Evolutionary conservation across 2,797 vertebrate species (phyloP), one percentile per base, ranked within the genome.

Genomic region (Smutsia gigantea): DNA sequence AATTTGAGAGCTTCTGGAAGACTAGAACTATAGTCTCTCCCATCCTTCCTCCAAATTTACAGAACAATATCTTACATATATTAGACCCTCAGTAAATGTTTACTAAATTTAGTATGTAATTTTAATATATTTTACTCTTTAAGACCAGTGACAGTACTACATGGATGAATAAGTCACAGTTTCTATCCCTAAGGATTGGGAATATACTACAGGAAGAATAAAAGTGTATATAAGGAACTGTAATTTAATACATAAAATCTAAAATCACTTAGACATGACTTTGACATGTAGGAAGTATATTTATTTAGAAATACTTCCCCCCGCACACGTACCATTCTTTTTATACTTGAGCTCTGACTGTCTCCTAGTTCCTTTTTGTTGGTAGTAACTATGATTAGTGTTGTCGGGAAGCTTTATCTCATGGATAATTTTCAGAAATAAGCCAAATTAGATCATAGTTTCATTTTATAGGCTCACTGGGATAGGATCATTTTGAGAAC

Each of bases 61-160:
- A 90, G n/a, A 81, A 68, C 29, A 96, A 61, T 86, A 57, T 4
- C 15, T 86, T 95, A 86, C 12, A 68, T 15, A 86, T 68, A 85
- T 34, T 75, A 42, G 66, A 69, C 11, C 25, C 66, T 15, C 17
- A 81, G 90, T 86, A 72, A 86, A 51, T 59, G 7, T 84, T 77
- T 51, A n/a, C n/a, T 61, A 59, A 84, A 94, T 69, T 85, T 4
- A 34, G 10, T 19, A 78, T 74, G 8, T 12, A 46, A n/a, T 95
- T 53, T 82, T 27, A 92, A n/a, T 75, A 81, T 68, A 21, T 57
- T 68, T 55, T 74, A 59, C 5, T 51, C 14, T 4, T 78, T 87
- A 82, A 69, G 31, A 69, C 69, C 27, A 34, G 6, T 53, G 59
- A 77, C 19, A 25, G 25, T 7, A 39, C n/a, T 82, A 10, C 29